Evolutionary conservation across 2,888 invertebrate genomes (phyloP), one percentile per base, ranked within the genome.

Genomic region (Bursaphelenchus okinawaensis): DNA sequence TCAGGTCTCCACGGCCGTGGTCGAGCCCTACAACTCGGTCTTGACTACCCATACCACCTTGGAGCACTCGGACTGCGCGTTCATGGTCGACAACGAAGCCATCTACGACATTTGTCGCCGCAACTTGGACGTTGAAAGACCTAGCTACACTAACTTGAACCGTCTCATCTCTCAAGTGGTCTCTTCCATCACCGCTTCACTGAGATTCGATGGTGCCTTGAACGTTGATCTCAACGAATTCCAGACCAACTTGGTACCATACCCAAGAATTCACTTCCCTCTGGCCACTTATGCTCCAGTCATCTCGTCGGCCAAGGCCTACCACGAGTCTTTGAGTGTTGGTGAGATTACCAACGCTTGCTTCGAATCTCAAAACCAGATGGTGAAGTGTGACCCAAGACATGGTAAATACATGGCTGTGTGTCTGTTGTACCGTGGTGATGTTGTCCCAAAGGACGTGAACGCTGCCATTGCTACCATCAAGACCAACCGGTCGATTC

Each of bases 1-100:
- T 58, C 90, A 89, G 84, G 73, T 79, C 57, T 70, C 70, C 40
- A 79, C 79, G 94, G 91, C 93, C 0, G 92, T 93, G 19, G 93
- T 93, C 40, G 93, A 93, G 83, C 93, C 93, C 0, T 94, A 94
- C 89, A 94, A 94, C 87, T 92, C 93, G 0, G 93, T 94, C 65
- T 76, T 94, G 82, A 93, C 93, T 83, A 94, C 94, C 68, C 94
- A 94, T 87, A 94, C 93, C 31, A 86, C 86, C 19, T 78, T 86
- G 67, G 86, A 87, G 76, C 85, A 86, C 74, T 84, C 84, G 4
- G 85, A 86, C 72, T 86, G 86, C 73, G 84, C 85, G 51, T 86
- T 86, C 77, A 85, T 86, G 93, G 91, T 92, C 50, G 93, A 93
- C 86, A 93, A 93, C 80, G 92, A 93, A 83, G 93, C 93, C 54